Percentiles rank a stretch among this genome's conserved stretches.
These are phyloP conservation scores for Nyctibius bracteatus DNA, from an alignment of 2,113 vertebrate genomes.

Conservation along the genomic window DNA sequence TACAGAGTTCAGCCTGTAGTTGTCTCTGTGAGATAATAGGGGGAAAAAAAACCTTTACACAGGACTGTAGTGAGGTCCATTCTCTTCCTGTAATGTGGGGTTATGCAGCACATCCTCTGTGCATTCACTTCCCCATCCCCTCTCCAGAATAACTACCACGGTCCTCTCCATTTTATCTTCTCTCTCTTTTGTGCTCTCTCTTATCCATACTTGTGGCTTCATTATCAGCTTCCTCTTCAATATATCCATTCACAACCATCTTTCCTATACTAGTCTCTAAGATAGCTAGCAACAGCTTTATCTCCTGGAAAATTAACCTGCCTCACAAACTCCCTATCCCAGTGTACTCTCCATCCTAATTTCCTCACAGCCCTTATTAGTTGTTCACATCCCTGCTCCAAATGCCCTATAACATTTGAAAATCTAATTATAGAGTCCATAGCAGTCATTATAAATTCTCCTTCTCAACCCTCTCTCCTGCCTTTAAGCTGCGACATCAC, in stretches of 20 bases:
- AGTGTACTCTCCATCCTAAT: background rate
- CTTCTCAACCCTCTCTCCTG: background rate
- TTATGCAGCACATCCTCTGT: background rate
- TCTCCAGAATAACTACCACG: background rate
- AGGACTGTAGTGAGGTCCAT: background rate
- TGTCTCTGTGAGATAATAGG: background rate
- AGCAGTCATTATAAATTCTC: background rate
- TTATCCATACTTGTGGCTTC: background rate
- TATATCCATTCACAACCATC: background rate
- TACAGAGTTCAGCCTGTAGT: background rate
- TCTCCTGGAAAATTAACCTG: background rate
- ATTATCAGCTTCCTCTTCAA: background rate
- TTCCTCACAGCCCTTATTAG: background rate
- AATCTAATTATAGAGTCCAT: background rate
- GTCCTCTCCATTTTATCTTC: background rate
- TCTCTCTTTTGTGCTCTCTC: background rate
- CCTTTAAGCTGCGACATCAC: background rate
- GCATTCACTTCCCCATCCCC: background rate
- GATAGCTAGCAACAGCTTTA: background rate
- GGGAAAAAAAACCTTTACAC: background rate
- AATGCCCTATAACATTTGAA: constrained; percentile 21
- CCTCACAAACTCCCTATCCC: background rate
- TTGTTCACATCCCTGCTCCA: background rate
- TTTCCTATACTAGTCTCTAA: background rate
- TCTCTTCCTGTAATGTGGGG: background rate